Evolutionary conservation across 2,888 invertebrate genomes (phyloP).

Genomic region (Pyralis farinalis): DNA sequence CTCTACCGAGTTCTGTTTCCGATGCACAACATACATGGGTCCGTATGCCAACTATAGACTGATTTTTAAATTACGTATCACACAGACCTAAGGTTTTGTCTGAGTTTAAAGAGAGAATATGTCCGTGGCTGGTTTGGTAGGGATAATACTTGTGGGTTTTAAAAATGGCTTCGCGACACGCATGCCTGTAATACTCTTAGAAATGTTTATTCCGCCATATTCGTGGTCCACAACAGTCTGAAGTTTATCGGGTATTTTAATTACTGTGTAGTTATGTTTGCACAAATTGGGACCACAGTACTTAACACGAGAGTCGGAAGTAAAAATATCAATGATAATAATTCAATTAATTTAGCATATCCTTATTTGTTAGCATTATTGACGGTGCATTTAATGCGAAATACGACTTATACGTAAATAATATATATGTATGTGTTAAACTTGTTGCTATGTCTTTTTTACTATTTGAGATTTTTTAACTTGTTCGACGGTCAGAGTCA

Average conservation of each 20-base stretch:
- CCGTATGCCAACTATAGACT: no score
- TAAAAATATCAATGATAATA: slow-evolving; percentile 25
- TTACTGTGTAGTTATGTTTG: slow-evolving; percentile 11
- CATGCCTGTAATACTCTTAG: not conserved
- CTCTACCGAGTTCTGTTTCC: no score
- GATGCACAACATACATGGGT: not conserved
- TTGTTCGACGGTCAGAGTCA: slow-evolving; percentile 14
- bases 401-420: slow-evolving; percentile 66
- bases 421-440: slow-evolving; percentile 40
- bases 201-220: slow-evolving; percentile 7
- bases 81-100: slow-evolving; percentile 10
- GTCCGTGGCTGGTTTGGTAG: slow-evolving; percentile 64
- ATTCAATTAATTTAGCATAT: slow-evolving; percentile 73
- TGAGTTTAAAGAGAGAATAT: slow-evolving; percentile 12
- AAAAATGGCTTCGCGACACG: not conserved
- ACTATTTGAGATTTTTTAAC: slow-evolving; percentile 16
- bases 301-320: slow-evolving; percentile 21
- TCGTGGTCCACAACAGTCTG: slow-evolving; percentile 29
- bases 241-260: slow-evolving; percentile 10
- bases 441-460: slow-evolving; percentile 36
- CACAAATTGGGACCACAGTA: slow-evolving; percentile 33
- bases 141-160: slow-evolving; percentile 10
- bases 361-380: slow-evolving; percentile 53
- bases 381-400: slow-evolving; percentile 62
- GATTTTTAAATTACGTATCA: no score